Evolutionary conservation across 2,113 vertebrate genomes (phyloP).

Genomic region (Heterotis niloticus): DNA sequence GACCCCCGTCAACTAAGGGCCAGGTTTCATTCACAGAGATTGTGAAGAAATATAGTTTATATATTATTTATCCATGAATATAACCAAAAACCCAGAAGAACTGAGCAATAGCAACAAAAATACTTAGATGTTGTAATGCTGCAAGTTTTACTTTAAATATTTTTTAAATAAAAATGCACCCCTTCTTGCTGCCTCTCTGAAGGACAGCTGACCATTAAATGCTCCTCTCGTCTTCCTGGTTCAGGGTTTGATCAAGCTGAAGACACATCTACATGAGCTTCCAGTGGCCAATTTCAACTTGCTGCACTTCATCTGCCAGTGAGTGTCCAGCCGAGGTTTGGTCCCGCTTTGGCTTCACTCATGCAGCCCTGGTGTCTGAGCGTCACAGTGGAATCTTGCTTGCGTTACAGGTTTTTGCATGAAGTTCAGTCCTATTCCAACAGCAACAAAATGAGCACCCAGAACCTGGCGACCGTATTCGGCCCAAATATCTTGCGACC

Average conservation of each 20-base stretch:
- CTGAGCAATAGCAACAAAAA: no score
- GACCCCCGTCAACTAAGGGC: no score
- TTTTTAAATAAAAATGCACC: no score
- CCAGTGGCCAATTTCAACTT: conserved; percentile 70
- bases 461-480: conserved; percentile 71
- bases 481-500: conserved; percentile 72
- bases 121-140: no score
- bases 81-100: no score
- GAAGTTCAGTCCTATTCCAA: conserved; percentile 67
- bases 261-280: conserved; percentile 60
- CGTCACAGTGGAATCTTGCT: not conserved
- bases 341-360: not conserved
- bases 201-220: no score
- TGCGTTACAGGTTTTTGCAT: conserved; percentile 59
- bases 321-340: conserved; percentile 26
- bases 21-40: no score
- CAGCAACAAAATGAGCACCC: conserved; percentile 68
- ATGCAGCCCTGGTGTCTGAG: not conserved
- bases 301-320: conserved; percentile 70
- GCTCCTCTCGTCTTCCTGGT: not conserved
- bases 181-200: no score
- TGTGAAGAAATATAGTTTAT: no score
- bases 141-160: no score
- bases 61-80: no score
- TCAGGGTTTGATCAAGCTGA: conserved; percentile 60